A percentile compares a stretch with the other conserved stretches of the same genome.
Evolutionary conservation across 1,140 invertebrate genomes (phyloP).

Genomic region (Panagrolaimus sp.): DNA sequence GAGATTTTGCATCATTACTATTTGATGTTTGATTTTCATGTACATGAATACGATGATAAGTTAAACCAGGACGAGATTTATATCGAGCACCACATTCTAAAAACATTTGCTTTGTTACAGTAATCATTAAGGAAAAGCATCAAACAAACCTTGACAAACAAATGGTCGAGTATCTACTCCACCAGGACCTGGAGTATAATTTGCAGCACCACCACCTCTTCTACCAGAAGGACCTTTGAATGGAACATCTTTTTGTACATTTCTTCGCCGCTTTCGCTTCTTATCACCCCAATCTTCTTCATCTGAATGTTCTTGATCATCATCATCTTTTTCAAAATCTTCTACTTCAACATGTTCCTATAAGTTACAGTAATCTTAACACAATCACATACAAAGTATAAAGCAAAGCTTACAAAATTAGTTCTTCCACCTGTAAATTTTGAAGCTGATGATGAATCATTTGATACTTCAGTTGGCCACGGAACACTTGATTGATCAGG

Average conservation of each 20-base stretch:
- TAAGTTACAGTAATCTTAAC: too few relatives aligned
- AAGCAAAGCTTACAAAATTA: conserved; percentile 9
- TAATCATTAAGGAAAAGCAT: conserved; percentile 6
- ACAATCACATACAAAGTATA: too few relatives aligned
- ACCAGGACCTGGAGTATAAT: background rate
- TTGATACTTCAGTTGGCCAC: background rate
- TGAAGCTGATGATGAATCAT: background rate
- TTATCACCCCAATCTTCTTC: conserved; percentile 35
- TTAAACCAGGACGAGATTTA: conserved; percentile 89
- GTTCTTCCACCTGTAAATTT: background rate
- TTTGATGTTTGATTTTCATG: conserved; percentile 73
- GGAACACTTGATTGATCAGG: conserved; percentile 7
- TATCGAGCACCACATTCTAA: conserved; percentile 79
- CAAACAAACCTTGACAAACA: conserved; percentile 23
- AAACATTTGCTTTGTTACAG: background rate
- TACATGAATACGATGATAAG: conserved; percentile 92
- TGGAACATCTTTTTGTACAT: conserved; percentile 1
- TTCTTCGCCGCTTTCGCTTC: conserved; percentile 25
- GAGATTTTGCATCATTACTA: background rate
- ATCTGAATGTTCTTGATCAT: conserved; percentile 22
- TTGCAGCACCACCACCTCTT: conserved; percentile 10
- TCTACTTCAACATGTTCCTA: conserved; percentile 20
- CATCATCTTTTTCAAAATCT: conserved; percentile 27
- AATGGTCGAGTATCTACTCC: conserved; percentile 15
- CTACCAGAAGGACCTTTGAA: background rate